phyloP scores from a whole-genome alignment of 2,113 vertebrate genomes.

The Riparia riparia region DNA sequence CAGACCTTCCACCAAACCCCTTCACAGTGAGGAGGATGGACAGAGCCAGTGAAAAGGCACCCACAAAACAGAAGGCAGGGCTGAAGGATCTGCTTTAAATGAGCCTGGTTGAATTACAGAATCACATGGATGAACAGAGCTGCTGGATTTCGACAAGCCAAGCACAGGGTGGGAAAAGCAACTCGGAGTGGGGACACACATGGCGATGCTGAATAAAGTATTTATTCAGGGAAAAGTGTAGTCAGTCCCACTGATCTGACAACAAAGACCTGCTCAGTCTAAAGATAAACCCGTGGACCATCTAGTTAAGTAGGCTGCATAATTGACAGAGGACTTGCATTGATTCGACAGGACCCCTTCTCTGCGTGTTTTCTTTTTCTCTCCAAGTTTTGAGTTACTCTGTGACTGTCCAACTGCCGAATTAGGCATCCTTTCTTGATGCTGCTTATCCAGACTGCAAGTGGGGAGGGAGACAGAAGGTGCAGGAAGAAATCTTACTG shows the following conservation, averaged over 20 bases:
- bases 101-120: conserved; percentile 12
- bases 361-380: background rate
- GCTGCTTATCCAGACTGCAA: conserved; percentile 56
- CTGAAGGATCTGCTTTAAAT: conserved; percentile 33
- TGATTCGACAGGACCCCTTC: background rate
- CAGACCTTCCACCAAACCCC: conserved; percentile 42
- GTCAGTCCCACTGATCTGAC: conserved; percentile 14
- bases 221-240: background rate
- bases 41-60: conserved; percentile 25
- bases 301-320: background rate
- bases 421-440: conserved; percentile 32
- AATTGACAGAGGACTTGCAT: conserved; percentile 21
- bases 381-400: background rate
- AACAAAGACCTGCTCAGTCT: conserved; percentile 52
- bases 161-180: conserved; percentile 41
- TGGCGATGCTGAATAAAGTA: background rate
- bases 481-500: conserved; percentile 75
- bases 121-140: background rate
- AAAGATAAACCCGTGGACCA: conserved; percentile 19
- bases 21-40: conserved; percentile 7
- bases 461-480: conserved; percentile 53
- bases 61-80: conserved; percentile 36
- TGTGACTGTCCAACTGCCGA: background rate
- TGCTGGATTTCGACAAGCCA: conserved; percentile 51
- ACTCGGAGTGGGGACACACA: background rate